Evolutionary conservation across 2,888 invertebrate genomes (phyloP).

Genomic region (Caenorhabditis sp.): DNA sequence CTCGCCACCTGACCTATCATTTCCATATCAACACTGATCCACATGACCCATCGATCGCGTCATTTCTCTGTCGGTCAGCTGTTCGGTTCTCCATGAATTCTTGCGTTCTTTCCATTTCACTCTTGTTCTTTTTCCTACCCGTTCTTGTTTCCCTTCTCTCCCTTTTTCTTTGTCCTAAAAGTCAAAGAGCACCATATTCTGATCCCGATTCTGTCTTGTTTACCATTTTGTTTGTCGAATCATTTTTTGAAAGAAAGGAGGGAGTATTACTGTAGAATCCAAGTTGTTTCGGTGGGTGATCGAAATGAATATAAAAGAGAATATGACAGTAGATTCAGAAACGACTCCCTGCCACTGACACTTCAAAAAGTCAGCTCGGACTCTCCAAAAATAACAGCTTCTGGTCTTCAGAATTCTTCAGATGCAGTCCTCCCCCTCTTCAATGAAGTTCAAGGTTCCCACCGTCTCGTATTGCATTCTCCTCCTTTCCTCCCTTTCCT

Average conservation of each 20-base stretch:
- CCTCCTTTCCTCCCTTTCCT: not conserved
- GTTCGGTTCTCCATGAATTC: not conserved
- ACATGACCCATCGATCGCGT: not conserved
- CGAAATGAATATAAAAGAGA: too few species aligned
- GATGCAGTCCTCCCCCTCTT: too few species aligned
- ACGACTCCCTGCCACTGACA: too few species aligned
- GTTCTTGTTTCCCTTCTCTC: not conserved
- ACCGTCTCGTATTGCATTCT: too few species aligned
- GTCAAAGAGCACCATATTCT: slow-evolving; percentile 1
- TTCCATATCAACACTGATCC: not conserved
- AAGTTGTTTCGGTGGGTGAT: not conserved
- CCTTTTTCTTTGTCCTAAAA: not conserved
- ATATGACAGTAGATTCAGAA: too few species aligned
- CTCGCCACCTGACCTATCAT: slow-evolving; percentile 1
- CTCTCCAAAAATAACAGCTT: too few species aligned
- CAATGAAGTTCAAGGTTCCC: too few species aligned
- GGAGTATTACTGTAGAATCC: not conserved
- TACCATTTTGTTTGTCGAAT: slow-evolving; percentile 2
- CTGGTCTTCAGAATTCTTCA: too few species aligned
- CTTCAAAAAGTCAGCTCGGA: too few species aligned
- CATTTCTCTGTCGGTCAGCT: slow-evolving; percentile 5
- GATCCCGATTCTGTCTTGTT: not conserved
- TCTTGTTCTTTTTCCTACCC: not conserved
- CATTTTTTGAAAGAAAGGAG: not conserved
- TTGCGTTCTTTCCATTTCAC: not conserved